Base-by-base conservation (phyloP, 2,888 invertebrate species). In the Parnassius apollo region DNA sequence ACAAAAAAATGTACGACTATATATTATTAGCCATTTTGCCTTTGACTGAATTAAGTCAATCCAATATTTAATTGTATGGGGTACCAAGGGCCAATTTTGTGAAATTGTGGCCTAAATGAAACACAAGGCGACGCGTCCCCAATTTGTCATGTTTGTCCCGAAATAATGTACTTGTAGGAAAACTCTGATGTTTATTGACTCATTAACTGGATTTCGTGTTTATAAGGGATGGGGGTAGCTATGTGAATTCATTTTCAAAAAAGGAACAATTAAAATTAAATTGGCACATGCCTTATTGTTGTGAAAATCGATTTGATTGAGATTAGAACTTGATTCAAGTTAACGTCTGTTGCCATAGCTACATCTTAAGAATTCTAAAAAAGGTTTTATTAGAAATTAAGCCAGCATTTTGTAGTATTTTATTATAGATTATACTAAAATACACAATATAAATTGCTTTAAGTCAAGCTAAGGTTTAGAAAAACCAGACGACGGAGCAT, bases 91-190 rank as follows among this genome's bases (percentile, higher is more conserved):
- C 11, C 44, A 11, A 46, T 46, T 46, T n/a, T 12, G n/a, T 46
- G 4, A n/a, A 46, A 46, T 46, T 12, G 12, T 44, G 11, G 10
- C 44, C 11, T 44, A 44, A 44, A 44, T 44, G 44, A 11, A 10
- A 11, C 44, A 9, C 67, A 64, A 69, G 65, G 61, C 62, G 57
- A 42, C 7, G 42, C 22, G 11, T 53, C 42, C 61, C 50, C 45
- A 53, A 62, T 67, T 62, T 66, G 70, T 61, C 67, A 67, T 61
- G 64, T 62, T 62, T 60, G 61, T 49, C 57, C 50, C 44, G 64
- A 70, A 49, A 55, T 57, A 60, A 60, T 57, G 51, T 52, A 54
- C 59, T 57, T 54, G 57, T 53, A 42, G 49, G 57, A 58, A 65
- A 59, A 59, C 58, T 63, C 62, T 48, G 61, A 58, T 63, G 63